phyloP scores from a whole-genome alignment of 2,888 invertebrate genomes.

The Geophilus truncorum region DNA sequence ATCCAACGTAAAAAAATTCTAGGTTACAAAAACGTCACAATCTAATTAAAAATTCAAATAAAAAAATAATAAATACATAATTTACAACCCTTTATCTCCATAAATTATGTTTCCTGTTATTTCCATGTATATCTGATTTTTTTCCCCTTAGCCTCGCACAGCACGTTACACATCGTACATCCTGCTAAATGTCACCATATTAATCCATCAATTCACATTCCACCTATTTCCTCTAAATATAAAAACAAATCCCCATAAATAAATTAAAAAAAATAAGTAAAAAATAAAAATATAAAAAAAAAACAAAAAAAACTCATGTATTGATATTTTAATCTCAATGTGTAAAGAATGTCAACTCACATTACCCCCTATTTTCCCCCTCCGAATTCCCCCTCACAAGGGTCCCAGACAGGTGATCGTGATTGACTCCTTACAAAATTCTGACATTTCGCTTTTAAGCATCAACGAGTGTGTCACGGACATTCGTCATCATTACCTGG shows the following conservation, averaged over 20 bases:
- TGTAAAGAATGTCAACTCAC: background rate
- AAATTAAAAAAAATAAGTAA: background rate
- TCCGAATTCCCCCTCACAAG: background rate
- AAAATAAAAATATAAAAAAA: background rate
- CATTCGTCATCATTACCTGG: conserved; percentile 30
- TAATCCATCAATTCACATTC: background rate
- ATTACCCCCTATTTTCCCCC: background rate
- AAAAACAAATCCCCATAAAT: background rate
- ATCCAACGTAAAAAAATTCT: no score
- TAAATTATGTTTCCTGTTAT: background rate
- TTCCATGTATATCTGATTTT: background rate
- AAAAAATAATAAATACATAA: background rate
- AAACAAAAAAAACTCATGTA: background rate
- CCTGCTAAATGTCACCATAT: background rate
- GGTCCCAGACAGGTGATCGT: background rate
- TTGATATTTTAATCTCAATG: background rate
- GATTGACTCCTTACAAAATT: background rate
- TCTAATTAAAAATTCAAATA: no score
- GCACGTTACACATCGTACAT: background rate
- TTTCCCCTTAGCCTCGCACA: no score
- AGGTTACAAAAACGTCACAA: no score
- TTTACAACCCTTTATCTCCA: background rate
- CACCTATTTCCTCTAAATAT: background rate
- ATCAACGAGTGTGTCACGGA: background rate
- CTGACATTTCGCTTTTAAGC: background rate